Conservation (phyloP, 2,888 invertebrate genomes). For the Metellina segmentata region DNA sequence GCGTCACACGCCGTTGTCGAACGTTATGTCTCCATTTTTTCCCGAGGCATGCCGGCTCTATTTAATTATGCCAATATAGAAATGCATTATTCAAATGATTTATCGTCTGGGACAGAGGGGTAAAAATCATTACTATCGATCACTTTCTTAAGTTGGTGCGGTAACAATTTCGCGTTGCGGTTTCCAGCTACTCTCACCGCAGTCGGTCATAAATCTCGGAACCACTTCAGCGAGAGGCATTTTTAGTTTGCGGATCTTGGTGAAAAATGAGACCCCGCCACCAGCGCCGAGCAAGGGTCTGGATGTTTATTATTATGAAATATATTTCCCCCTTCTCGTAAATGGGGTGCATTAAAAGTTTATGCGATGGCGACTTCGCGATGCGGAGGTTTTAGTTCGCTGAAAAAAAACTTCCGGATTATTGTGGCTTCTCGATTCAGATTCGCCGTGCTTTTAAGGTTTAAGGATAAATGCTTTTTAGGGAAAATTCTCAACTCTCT, state of each 20-base stretch:
- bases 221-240: constrained; percentile 39
- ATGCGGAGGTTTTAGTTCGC: background rate
- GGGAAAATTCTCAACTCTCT: background rate
- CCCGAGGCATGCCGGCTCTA: background rate
- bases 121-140: constrained; percentile 60
- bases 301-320: constrained; percentile 6
- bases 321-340: constrained; percentile 3
- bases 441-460: background rate
- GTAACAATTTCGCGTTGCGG: constrained; percentile 56
- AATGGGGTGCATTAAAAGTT: constrained; percentile 6
- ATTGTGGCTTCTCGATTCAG: background rate
- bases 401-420: background rate
- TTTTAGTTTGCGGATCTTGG: constrained; percentile 38
- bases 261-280: constrained; percentile 47
- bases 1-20: constrained; percentile 11
- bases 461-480: background rate
- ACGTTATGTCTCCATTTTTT: constrained; percentile 38
- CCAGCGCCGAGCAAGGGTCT: background rate
- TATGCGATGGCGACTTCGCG: background rate
- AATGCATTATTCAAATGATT: constrained; percentile 50
- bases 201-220: constrained; percentile 33
- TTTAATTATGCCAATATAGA: constrained; percentile 54
- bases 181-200: constrained; percentile 10
- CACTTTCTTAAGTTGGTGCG: constrained; percentile 8
- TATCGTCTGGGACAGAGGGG: constrained; percentile 21